Conservation (phyloP, 2,113 vertebrate genomes). For the Shinisaurus crocodilurus region DNA sequence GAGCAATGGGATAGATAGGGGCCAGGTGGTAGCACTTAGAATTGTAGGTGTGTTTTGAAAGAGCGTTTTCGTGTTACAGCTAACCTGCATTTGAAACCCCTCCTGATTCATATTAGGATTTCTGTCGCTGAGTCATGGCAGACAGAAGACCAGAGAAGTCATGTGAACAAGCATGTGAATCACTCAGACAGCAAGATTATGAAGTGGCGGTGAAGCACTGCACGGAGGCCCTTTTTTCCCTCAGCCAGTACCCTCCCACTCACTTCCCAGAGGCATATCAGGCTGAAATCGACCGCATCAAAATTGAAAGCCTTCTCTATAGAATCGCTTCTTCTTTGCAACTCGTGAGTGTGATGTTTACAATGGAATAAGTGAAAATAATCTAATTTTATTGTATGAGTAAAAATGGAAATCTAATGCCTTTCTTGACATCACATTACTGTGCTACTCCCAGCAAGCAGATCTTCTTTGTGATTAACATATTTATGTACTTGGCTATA, state of each 20-base stretch:
- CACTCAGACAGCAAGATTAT: conserved; percentile 93
- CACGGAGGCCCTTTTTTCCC: conserved; percentile 92
- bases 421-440: background rate
- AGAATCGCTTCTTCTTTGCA: conserved; percentile 96
- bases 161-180: conserved; percentile 99
- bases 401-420: conserved; percentile 23
- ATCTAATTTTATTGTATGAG: conserved; percentile 31
- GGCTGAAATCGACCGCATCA: conserved; percentile 82
- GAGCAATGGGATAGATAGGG: background rate
- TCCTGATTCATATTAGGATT: conserved; percentile 77
- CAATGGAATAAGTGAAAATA: conserved; percentile 52
- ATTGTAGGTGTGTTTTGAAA: conserved; percentile 59
- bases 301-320: conserved; percentile 92
- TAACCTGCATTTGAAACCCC: conserved; percentile 62
- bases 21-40: conserved; percentile 16
- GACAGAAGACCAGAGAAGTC: conserved; percentile 99
- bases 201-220: conserved; percentile 93
- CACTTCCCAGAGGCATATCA: conserved; percentile 78
- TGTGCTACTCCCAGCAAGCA: background rate
- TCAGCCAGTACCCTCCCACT: conserved; percentile 84
- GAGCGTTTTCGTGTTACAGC: conserved; percentile 58
- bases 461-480: background rate
- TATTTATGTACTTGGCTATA: background rate
- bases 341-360: conserved; percentile 85
- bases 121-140: conserved; percentile 99